A percentile compares a stretch with the other conserved stretches of the same genome.
phyloP scores from a whole-genome alignment of 2,888 invertebrate species.

The Chelonus formosanus region DNA sequence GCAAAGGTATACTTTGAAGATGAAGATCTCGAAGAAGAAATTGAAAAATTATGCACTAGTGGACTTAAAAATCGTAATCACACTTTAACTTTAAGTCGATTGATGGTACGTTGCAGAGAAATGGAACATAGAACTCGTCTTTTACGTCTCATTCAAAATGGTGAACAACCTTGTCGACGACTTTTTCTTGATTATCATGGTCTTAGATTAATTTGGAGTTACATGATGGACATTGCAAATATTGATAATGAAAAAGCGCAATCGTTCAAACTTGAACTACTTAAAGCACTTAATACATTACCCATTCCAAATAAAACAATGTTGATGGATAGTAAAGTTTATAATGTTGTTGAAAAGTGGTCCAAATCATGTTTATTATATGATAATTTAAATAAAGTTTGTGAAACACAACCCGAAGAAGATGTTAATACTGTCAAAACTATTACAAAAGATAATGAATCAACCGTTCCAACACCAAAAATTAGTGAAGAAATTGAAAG shows the following conservation, averaged over 20 bases:
- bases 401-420: slow-evolving; percentile 53
- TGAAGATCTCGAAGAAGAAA: slow-evolving; percentile 86
- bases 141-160: slow-evolving; percentile 79
- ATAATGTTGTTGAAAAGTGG: slow-evolving; percentile 87
- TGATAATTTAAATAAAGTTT: no score
- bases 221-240: slow-evolving; percentile 82
- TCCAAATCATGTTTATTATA: slow-evolving; percentile 41
- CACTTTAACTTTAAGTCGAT: slow-evolving; percentile 86
- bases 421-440: slow-evolving; percentile 51
- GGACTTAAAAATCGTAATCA: slow-evolving; percentile 90
- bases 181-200: slow-evolving; percentile 95
- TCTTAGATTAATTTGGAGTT: slow-evolving; percentile 87
- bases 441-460: slow-evolving; percentile 12
- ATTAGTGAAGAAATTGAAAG: slow-evolving; percentile 49
- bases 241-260: slow-evolving; percentile 65
- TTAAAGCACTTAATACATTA: slow-evolving; percentile 83
- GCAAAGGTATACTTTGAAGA: slow-evolving; percentile 60
- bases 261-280: slow-evolving; percentile 69
- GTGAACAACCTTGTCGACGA: slow-evolving; percentile 83
- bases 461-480: slow-evolving; percentile 39
- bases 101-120: slow-evolving; percentile 92
- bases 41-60: slow-evolving; percentile 78
- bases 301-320: slow-evolving; percentile 94
- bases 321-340: slow-evolving; percentile 90
- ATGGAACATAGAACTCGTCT: slow-evolving; percentile 78